These are phyloP conservation scores for Melanotaenia boesemani DNA, from an alignment of 2,797 vertebrate genomes.

Conservation along the genomic window DNA sequence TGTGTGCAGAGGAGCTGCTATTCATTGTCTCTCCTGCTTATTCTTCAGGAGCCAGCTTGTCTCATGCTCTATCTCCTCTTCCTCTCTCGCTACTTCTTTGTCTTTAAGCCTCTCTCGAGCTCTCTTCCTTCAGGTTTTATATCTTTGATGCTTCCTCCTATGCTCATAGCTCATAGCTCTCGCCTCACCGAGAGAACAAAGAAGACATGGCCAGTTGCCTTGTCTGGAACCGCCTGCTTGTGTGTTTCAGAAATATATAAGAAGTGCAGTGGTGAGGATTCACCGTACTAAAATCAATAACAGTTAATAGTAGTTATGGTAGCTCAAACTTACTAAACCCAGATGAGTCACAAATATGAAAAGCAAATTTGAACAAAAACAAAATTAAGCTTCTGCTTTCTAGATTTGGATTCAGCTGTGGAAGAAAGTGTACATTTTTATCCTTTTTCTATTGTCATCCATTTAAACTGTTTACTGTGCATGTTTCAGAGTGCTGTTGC, in stretches of 20 bases:
- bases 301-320: not conserved
- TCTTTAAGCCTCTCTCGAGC: constrained; percentile 25
- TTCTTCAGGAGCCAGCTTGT: constrained; percentile 56
- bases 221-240: constrained; percentile 21
- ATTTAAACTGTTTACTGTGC: not conserved
- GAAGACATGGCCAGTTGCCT: constrained; percentile 50
- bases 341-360: not conserved
- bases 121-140: constrained; percentile 48
- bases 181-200: constrained; percentile 68
- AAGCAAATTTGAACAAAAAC: not conserved
- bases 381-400: not conserved
- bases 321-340: not conserved
- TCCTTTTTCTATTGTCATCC: not conserved
- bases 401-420: not conserved
- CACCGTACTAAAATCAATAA: not conserved
- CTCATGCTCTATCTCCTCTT: constrained; percentile 43
- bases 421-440: not conserved
- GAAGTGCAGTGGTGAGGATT: constrained; percentile 12
- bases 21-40: constrained; percentile 67
- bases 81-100: constrained; percentile 39
- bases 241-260: constrained; percentile 19
- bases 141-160: constrained; percentile 48
- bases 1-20: constrained; percentile 60
- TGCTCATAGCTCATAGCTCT: constrained; percentile 40
- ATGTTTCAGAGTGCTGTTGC: not conserved